Percentiles rank a stretch among this genome's conserved stretches.
Evolutionary conservation across 2,888 invertebrate genomes (phyloP).

Genomic region (Hyalella azteca): DNA sequence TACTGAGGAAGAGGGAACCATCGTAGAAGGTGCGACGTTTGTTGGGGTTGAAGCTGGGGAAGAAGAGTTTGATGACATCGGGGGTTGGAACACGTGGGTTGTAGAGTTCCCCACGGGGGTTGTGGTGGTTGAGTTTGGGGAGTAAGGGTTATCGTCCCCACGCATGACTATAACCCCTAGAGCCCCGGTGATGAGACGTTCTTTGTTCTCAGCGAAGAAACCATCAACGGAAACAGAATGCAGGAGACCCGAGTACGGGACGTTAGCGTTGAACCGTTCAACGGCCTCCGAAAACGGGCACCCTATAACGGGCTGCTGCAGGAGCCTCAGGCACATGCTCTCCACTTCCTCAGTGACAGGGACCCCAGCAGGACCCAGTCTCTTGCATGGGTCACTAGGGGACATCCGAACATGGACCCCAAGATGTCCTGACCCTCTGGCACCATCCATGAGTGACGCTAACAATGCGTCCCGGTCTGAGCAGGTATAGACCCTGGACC

Average conservation of each 20-base stretch:
- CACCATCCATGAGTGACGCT: slow-evolving; percentile 94
- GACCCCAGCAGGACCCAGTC: slow-evolving; percentile 80
- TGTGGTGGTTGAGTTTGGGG: background rate
- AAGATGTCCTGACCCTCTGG: slow-evolving; percentile 93
- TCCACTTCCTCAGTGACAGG: slow-evolving; percentile 96
- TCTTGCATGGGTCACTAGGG: slow-evolving; percentile 81
- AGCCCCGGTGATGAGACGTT: slow-evolving; percentile 92
- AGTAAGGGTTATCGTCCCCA: slow-evolving; percentile 1
- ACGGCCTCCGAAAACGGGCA: slow-evolving; percentile 80
- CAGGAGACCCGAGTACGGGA: slow-evolving; percentile 95
- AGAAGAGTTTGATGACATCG: slow-evolving; percentile 9
- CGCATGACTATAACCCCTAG: slow-evolving; percentile 72
- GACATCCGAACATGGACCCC: slow-evolving; percentile 93
- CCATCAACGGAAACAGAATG: slow-evolving; percentile 81
- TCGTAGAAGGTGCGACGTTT: background rate
- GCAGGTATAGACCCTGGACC: slow-evolving; percentile 76
- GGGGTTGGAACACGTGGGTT: background rate
- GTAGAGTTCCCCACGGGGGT: too few species aligned
- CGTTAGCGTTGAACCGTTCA: slow-evolving; percentile 94
- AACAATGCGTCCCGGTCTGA: slow-evolving; percentile 77
- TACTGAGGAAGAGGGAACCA: background rate
- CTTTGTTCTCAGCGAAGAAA: slow-evolving; percentile 96
- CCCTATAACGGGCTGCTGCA: slow-evolving; percentile 72
- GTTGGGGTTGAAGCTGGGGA: slow-evolving; percentile 17
- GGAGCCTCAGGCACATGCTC: slow-evolving; percentile 83